Base-by-base conservation (phyloP, 2,888 invertebrate genomes). In the Anoplius nigerrimus region DNA sequence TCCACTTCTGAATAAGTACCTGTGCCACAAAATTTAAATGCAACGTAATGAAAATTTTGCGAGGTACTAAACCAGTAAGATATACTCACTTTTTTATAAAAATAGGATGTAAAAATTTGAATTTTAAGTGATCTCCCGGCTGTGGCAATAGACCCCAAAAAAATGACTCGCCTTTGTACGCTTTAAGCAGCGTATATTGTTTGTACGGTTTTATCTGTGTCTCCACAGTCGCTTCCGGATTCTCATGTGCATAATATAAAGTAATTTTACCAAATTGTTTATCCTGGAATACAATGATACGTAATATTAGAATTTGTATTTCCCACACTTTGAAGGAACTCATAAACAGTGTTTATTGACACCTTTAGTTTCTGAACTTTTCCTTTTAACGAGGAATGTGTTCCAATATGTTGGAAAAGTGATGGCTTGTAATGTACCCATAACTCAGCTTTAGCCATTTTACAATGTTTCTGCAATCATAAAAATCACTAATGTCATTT, bases 321-420 rank as follows among this genome's bases (percentile, higher is more conserved):
- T n/a, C n/a, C n/a, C 52, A 16, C 8, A 8, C n/a, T 51, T 18
- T 6, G 6, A 42, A 42, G 6, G 6, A 8, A 42, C 13, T 6
- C 42, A 42, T n/a, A n/a, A n/a, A n/a, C n/a, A n/a, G n/a, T 13
- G 16, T 48, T 48, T n/a, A n/a, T 15, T 34, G 34, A 56, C 90
- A 95, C 97, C 92, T 97, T 97, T 0, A 98, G 90, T 89, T 97
- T 97, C 87, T 98, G 98, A 62, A 98, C 95, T 91, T 99, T 99
- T 66, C 98, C 98, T 88, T 94, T 95, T 0, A 99, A 91, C 0
- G 98, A 98, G 0, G 98, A 98, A 85, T 97, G 97, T 20, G 95
- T 93, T 2, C 98, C 98, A 71, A 98, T 95, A 86, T 99, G 99
- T 89, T 98, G 97, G 86, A 99, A 99, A 0, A 99, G 90, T 0